Base-by-base conservation (phyloP, 2,797 vertebrate genomes). In the Alfaro cultratus region DNA sequence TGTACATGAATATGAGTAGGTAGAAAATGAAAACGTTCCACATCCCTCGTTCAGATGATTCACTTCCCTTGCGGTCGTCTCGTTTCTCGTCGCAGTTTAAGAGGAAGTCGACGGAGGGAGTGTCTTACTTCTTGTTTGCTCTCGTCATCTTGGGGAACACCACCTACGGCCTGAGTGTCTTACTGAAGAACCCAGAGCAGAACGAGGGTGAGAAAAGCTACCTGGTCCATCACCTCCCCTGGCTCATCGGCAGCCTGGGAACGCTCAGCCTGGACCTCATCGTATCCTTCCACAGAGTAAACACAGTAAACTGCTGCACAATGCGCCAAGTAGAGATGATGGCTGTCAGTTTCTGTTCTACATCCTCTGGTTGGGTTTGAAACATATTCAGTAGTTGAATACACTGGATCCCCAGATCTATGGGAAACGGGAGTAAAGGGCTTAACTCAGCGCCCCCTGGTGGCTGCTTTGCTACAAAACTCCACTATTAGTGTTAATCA, bases 191-290 rank as follows among this genome's bases (percentile, higher is more conserved):
- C 92, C 99, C 99, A 0, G 97, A 97, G 1, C 57, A 1, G 0
- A 96, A 95, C 16, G 95, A 98, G 78, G 86, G 91, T 0, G 95
- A 98, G 84, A 91, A 74, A 1, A 96, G 95, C 93, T 99, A 98
- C 81, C 0, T 99, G 5, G 26, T 99, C 80, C 98, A 97, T 85
- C 99, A 99, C 91, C 90, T 99, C 60, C 98, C 99, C 49, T 99
- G 98, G 98, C 96, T 99, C 21, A 91, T 99, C 8, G 99, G 99
- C 91, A 99, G 98, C 92, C 95, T 99, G 36, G 98, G 99, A 0
- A 97, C 98, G 0, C 97, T 99, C 76, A 81, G 92, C 10, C 94
- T 99, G 0, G 99, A 99, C 10, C 26, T 97, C 10, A 4, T 97
- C 0, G 95, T 99, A 99, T 99, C 98, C 98, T 99, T 97, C 85